These are phyloP conservation scores for Myotis yumanensis DNA, from an alignment of 2,113 vertebrate genomes.

Conservation along the genomic window DNA sequence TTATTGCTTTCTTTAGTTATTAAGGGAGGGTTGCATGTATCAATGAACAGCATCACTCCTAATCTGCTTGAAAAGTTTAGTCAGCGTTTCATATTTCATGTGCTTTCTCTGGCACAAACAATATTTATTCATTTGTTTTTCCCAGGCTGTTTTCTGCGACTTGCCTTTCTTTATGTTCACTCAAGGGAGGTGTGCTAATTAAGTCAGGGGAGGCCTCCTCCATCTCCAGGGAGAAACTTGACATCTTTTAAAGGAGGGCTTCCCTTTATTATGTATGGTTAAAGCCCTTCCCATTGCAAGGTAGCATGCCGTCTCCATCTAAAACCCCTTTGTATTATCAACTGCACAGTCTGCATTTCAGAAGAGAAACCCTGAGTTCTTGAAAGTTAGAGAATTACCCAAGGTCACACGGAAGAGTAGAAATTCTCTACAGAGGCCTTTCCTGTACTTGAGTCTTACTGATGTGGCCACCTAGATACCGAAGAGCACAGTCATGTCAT, in stretches of 20 bases:
- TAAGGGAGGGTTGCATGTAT: slow-evolving; percentile 74
- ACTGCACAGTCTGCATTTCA: slow-evolving; percentile 27
- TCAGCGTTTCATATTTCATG: slow-evolving; percentile 73
- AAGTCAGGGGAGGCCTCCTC: slow-evolving; percentile 56
- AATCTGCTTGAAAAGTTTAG: slow-evolving; percentile 76
- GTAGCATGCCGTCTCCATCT: background rate
- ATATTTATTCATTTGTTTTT: slow-evolving; percentile 71
- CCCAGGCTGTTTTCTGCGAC: slow-evolving; percentile 63
- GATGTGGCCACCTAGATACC: background rate
- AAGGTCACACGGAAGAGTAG: background rate
- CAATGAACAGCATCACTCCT: slow-evolving; percentile 72
- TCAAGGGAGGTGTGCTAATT: slow-evolving; percentile 59
- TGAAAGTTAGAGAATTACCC: slow-evolving; percentile 39
- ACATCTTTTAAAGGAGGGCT: slow-evolving; percentile 19
- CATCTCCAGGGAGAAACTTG: slow-evolving; percentile 45
- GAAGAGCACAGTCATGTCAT: background rate
- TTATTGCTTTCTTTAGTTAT: slow-evolving; percentile 79
- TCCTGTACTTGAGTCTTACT: background rate
- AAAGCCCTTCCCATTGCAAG: slow-evolving; percentile 59
- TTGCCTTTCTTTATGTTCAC: slow-evolving; percentile 55
- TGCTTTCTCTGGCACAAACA: slow-evolving; percentile 58
- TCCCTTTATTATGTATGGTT: slow-evolving; percentile 49
- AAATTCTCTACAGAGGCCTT: background rate
- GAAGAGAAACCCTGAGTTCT: background rate
- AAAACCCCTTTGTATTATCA: slow-evolving; percentile 40